Conservation (phyloP, 1,140 invertebrate species). For the Sycophaga agraensis region DNA sequence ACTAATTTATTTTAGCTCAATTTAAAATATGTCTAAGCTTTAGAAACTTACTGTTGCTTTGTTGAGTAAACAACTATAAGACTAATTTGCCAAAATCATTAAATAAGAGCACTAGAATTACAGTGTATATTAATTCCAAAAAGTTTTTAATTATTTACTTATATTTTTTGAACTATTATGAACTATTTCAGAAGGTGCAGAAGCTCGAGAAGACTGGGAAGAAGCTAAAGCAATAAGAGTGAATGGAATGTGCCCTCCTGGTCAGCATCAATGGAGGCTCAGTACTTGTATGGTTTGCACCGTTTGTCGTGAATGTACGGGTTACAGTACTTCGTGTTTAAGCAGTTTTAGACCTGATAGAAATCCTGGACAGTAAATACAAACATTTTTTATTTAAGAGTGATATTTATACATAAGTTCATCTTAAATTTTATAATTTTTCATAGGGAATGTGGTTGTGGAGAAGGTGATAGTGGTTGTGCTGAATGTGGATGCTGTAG, state of each 20-base stretch:
- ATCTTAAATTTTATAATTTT: background rate
- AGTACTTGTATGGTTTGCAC: constrained; percentile 88
- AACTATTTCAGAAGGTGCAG: constrained; percentile 35
- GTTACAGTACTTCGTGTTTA: constrained; percentile 84
- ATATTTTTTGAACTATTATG: background rate
- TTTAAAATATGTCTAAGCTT: too few species aligned
- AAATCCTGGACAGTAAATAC: constrained; percentile 82
- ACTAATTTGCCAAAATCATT: too few species aligned
- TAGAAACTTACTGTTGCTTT: too few species aligned
- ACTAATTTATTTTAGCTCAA: too few species aligned
- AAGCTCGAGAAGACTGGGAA: constrained; percentile 60
- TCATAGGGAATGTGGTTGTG: constrained; percentile 88
- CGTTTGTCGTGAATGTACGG: constrained; percentile 90
- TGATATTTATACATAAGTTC: constrained; percentile 1
- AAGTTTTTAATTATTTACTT: background rate
- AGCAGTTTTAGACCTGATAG: constrained; percentile 76
- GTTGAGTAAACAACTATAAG: too few species aligned
- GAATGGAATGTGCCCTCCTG: constrained; percentile 64
- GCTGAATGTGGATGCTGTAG: constrained; percentile 88
- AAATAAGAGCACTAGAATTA: too few species aligned
- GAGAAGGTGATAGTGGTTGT: constrained; percentile 92
- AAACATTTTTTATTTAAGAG: constrained; percentile 3
- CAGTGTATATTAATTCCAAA: constrained; percentile 4
- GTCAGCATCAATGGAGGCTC: constrained; percentile 77
- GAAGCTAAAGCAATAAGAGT: constrained; percentile 57